Percentiles rank a stretch among this genome's conserved stretches.
These are phyloP conservation scores for Cheilosia variabilis DNA, from an alignment of 2,888 invertebrate genomes.

Conservation along the genomic window DNA sequence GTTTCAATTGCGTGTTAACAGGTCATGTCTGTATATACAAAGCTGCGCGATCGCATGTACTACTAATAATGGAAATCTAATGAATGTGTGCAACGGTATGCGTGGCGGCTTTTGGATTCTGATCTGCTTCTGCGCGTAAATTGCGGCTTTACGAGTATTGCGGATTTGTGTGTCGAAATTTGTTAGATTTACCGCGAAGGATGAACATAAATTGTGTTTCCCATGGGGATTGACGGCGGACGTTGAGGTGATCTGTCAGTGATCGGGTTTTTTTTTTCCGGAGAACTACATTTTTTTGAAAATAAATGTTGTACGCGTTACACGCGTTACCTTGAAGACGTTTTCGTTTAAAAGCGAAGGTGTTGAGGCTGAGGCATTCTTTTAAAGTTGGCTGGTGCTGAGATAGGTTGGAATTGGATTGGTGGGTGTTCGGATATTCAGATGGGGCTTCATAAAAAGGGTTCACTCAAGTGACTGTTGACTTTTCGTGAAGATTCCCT, in stretches of 20 bases:
- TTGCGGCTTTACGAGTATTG: background rate
- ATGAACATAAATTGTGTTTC: conserved; percentile 66
- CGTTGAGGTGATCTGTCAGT: conserved; percentile 43
- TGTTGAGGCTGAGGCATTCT: conserved; percentile 4
- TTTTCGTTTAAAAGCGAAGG: conserved; percentile 16
- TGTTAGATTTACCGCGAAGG: conserved; percentile 58
- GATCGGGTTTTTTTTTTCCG: conserved; percentile 41
- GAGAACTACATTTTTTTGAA: conserved; percentile 26
- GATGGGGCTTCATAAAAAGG: too few relatives aligned
- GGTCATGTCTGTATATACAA: conserved; percentile 38
- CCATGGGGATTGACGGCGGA: conserved; percentile 25
- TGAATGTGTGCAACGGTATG: conserved; percentile 1
- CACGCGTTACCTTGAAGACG: conserved; percentile 44
- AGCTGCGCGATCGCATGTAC: conserved; percentile 31
- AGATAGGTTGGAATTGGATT: background rate
- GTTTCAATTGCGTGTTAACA: conserved; percentile 31
- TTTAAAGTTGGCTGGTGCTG: background rate
- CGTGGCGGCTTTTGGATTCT: conserved; percentile 42
- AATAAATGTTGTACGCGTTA: conserved; percentile 2
- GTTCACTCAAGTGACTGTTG: too few relatives aligned
- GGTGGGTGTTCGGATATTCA: too few relatives aligned
- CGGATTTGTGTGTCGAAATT: conserved; percentile 18
- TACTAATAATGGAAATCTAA: conserved; percentile 20
- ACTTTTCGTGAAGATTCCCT: too few relatives aligned
- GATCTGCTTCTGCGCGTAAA: conserved; percentile 36